These are phyloP conservation scores for Pelecanoides urinatrix DNA, from an alignment of 2,113 vertebrate genomes.

Conservation along the genomic window DNA sequence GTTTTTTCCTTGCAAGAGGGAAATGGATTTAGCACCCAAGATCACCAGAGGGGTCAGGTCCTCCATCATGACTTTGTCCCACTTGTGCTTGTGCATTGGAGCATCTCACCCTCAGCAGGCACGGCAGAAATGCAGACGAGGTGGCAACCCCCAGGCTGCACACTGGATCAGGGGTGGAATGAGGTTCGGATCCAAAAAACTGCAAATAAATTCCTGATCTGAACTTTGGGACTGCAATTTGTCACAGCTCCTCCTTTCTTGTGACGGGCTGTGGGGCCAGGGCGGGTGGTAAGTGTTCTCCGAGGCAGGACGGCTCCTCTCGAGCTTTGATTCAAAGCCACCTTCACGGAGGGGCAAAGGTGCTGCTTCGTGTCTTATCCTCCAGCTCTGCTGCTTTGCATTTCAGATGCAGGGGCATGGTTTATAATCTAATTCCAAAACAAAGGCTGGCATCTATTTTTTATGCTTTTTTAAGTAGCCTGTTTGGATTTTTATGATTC, in stretches of 20 bases:
- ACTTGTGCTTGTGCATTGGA: neutral
- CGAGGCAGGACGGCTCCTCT: neutral
- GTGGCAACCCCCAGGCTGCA: neutral
- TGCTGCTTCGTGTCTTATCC: neutral
- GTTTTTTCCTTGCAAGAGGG: neutral
- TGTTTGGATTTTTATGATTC: slow-evolving; percentile 31
- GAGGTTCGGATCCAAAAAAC: rapidly evolving
- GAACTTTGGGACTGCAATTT: neutral
- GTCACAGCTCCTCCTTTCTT: neutral
- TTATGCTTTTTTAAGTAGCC: slow-evolving; percentile 6
- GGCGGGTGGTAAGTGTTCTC: rapidly evolving
- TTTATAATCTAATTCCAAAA: slow-evolving; percentile 2
- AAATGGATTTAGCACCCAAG: neutral
- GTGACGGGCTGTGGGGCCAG: neutral
- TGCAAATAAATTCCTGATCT: neutral
- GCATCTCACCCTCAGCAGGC: neutral
- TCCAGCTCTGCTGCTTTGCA: neutral
- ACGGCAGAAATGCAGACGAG: neutral
- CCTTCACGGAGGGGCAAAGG: neutral
- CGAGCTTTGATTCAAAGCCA: neutral
- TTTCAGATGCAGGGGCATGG: neutral
- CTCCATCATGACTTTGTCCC: neutral
- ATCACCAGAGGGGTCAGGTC: no score
- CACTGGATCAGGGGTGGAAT: neutral
- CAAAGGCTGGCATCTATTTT: neutral